Base-by-base conservation (phyloP, 2,888 invertebrate species). In the Latrodectus hesperus region DNA sequence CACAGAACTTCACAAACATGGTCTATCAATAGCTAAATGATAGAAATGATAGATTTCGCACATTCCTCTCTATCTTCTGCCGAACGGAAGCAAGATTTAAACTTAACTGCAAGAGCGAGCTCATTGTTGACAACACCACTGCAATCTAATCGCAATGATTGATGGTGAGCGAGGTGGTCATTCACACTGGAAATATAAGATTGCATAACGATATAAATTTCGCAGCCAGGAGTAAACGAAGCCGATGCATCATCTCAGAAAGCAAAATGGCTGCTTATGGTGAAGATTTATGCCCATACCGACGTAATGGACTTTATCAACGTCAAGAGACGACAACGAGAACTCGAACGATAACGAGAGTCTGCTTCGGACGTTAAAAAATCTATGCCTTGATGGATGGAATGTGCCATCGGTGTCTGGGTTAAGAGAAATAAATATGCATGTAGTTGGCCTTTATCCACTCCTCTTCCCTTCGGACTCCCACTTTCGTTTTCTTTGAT, bases 291-390 rank as follows among this genome's bases (percentile, higher is more conserved):
- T 87, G 72, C 72, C 67, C 65, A 51, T n/a, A 38, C 53, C 68
- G 76, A 76, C 81, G 81, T 81, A 87, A 87, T 81, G 38, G 86
- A 51, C 81, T 87, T 80, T 67, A 87, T 87, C 86, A 87, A 81
- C 76, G 86, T 87, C 86, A 81, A 67, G 12, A 77, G 76, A 71
- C 67, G 81, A 84, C 84, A 78, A 68, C 67, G 55, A 65, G 52
- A 22, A n/a, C 70, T 53, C 38, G 17, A 76, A 81, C n/a, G 86
- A 86, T 86, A 86, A 86, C 86, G 76, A 86, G 71, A n/a, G 38
- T n/a, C 68, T 70, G 78, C 9, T 52, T 16, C 26, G 53, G 52
- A 78, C 79, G 79, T 79, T 71, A 86, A 86, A 87, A 87, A 76
- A 81, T 81, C 75, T 77, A 67, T 77, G 55, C 67, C 38, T 9